Conservation (phyloP, 2,113 vertebrate genomes). For the Capreolus pygargus region DNA sequence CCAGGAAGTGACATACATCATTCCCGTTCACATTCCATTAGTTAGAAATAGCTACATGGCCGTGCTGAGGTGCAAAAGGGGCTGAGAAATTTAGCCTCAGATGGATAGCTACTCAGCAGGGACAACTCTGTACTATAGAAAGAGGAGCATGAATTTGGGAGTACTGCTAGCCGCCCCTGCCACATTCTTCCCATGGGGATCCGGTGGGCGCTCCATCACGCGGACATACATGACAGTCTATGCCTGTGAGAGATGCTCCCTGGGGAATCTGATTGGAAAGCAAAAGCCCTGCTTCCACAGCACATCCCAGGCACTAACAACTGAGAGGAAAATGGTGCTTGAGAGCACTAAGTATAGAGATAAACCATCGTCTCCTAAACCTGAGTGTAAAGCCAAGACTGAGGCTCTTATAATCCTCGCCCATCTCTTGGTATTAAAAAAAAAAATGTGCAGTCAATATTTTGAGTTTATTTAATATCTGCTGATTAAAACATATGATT, state of each 20-base stretch:
- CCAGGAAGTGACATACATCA: not conserved
- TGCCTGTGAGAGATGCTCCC: not conserved
- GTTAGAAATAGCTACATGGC: not conserved
- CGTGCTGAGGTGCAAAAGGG: not conserved
- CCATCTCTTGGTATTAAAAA: not conserved
- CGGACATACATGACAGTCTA: accelerated
- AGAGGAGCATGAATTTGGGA: not conserved
- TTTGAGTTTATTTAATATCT: not conserved
- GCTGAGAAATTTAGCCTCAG: not conserved
- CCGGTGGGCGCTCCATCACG: not conserved
- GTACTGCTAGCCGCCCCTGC: not conserved
- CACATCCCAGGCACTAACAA: not conserved
- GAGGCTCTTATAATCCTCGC: not conserved
- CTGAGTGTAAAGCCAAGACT: not conserved
- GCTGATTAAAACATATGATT: not conserved
- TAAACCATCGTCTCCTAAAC: not conserved
- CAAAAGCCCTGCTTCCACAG: not conserved
- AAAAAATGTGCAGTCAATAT: not conserved
- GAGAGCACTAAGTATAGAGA: not conserved
- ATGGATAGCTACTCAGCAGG: not conserved
- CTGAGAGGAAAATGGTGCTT: not conserved
- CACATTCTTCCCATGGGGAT: not conserved
- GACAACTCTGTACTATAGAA: not conserved
- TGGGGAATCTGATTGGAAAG: not conserved
- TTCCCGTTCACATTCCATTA: not conserved